phyloP scores from a whole-genome alignment of 1,140 invertebrate genomes.

The Calosoma granatense region DNA sequence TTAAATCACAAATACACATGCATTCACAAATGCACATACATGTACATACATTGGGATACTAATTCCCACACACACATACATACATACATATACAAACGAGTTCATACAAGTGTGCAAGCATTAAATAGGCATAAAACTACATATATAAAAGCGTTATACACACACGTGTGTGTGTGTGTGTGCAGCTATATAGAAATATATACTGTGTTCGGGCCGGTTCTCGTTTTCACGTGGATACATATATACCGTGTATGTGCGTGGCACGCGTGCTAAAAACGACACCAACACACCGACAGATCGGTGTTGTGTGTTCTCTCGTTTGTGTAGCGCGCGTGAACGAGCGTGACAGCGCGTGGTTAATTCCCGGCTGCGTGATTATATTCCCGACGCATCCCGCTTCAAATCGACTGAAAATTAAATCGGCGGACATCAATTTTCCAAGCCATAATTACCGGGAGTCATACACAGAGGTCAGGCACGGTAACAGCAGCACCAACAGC shows the following conservation, averaged over 20 bases:
- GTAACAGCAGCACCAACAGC: no score
- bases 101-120: no score
- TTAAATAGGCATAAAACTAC: no score
- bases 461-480: no score
- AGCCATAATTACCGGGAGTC: slow-evolving; percentile 19
- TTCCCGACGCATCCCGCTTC: slow-evolving; percentile 24
- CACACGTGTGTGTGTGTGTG: no score
- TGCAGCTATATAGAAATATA: no score
- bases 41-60: not conserved
- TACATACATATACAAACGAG: not conserved
- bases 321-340: not conserved
- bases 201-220: no score
- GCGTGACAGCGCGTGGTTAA: not conserved
- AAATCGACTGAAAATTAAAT: slow-evolving; percentile 30
- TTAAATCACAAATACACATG: not conserved
- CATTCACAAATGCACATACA: not conserved
- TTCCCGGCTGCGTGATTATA: slow-evolving; percentile 18
- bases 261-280: not conserved
- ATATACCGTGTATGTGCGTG: no score
- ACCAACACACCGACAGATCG: not conserved
- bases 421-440: slow-evolving; percentile 30
- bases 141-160: no score
- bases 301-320: no score
- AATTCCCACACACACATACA: not conserved
- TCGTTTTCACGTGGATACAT: no score